Evolutionary conservation across 2,113 vertebrate genomes (phyloP).

Genomic region (Melozone crissalis): DNA sequence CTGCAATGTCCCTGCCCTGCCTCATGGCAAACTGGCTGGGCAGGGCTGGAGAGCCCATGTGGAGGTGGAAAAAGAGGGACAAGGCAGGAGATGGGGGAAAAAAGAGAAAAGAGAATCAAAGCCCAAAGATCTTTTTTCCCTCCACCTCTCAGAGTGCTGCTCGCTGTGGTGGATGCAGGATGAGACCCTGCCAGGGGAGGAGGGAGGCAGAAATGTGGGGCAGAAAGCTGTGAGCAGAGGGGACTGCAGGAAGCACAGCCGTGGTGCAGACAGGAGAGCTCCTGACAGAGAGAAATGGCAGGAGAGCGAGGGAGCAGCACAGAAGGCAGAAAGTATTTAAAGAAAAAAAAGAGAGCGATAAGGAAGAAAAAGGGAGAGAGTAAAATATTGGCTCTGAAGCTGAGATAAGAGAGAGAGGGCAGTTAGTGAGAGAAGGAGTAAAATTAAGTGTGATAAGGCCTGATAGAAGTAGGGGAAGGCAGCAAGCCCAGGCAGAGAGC

Average conservation of each 20-base stretch:
- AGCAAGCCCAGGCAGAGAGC: neutral
- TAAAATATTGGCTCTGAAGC: slow-evolving; percentile 41
- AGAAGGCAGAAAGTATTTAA: slow-evolving; percentile 1
- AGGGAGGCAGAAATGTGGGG: neutral
- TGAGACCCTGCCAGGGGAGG: neutral
- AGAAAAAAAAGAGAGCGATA: neutral
- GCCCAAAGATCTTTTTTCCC: neutral
- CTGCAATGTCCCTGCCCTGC: neutral
- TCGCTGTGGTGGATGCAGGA: rapidly evolving
- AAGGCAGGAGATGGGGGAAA: neutral
- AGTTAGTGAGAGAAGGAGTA: slow-evolving; percentile 32
- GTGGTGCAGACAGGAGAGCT: neutral
- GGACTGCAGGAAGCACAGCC: neutral
- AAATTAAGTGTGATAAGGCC: slow-evolving; percentile 23
- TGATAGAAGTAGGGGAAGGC: neutral
- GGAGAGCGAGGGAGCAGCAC: neutral
- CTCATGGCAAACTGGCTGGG: rapidly evolving
- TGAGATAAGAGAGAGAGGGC: slow-evolving; percentile 47
- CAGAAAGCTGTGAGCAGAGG: neutral
- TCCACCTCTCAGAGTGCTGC: neutral
- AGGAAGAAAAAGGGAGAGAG: slow-evolving; percentile 20
- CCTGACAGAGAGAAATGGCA: neutral
- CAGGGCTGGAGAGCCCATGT: neutral
- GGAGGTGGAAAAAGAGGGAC: neutral
- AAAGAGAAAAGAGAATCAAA: neutral